phyloP scores from a whole-genome alignment of 2,797 vertebrate genomes.

The Coccyzus lansbergi region DNA sequence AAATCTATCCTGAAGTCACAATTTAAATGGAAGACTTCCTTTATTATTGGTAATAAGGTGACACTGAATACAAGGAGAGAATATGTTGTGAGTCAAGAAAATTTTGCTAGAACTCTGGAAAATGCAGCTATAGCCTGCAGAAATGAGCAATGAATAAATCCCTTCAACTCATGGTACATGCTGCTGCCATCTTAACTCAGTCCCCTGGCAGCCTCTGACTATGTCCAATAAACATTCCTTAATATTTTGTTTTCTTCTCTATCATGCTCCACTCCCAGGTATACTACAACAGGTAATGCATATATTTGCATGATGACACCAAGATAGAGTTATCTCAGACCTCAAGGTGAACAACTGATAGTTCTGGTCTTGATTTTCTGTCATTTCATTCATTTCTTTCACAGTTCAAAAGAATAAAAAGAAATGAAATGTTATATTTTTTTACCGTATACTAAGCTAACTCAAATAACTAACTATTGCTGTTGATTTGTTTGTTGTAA shows the following conservation, averaged over 20 bases:
- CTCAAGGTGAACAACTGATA: neutral
- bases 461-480: neutral
- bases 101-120: neutral
- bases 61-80: neutral
- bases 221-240: neutral
- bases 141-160: neutral
- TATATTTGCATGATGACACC: neutral
- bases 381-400: neutral
- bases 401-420: neutral
- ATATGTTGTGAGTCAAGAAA: neutral
- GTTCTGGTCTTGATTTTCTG: neutral
- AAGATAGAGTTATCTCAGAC: neutral
- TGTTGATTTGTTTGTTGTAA: neutral
- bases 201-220: neutral
- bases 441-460: neutral
- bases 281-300: neutral
- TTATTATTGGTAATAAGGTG: neutral
- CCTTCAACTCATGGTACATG: neutral
- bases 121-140: neutral
- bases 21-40: neutral
- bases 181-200: neutral
- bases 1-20: neutral
- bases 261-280: neutral
- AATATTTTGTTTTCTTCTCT: neutral
- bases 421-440: neutral